phyloP scores from a whole-genome alignment of 2,113 vertebrate genomes.

The Gymnobelideus leadbeateri region DNA sequence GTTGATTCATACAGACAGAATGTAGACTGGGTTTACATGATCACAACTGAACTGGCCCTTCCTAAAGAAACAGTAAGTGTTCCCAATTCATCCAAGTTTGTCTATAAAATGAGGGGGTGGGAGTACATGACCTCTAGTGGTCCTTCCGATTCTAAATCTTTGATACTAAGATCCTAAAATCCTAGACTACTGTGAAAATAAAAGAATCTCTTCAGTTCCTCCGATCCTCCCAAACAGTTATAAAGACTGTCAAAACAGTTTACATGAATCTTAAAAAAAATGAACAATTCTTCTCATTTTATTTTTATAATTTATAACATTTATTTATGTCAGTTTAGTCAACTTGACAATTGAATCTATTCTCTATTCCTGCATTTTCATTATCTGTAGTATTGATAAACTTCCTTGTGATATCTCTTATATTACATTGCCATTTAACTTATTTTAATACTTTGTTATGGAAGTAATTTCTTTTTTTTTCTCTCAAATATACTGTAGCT shows the following conservation, averaged over 20 bases:
- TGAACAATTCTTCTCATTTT: not conserved
- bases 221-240: not conserved
- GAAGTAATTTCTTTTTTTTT: not conserved
- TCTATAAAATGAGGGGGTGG: not conserved
- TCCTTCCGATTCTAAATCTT: not conserved
- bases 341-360: not conserved
- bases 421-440: not conserved
- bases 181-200: not conserved
- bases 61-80: not conserved
- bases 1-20: not conserved
- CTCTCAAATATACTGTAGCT: not conserved
- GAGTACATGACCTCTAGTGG: not conserved
- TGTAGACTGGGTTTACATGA: not conserved
- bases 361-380: not conserved
- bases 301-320: not conserved
- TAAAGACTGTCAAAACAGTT: not conserved
- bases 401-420: not conserved
- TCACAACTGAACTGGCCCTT: not conserved
- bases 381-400: not conserved
- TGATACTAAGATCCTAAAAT: not conserved
- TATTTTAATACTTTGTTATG: not conserved
- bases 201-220: not conserved
- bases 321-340: not conserved
- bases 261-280: not conserved
- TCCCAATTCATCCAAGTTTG: not conserved